phyloP scores from a whole-genome alignment of 2,888 invertebrate species.

The Coronaproctus castanopsis region DNA sequence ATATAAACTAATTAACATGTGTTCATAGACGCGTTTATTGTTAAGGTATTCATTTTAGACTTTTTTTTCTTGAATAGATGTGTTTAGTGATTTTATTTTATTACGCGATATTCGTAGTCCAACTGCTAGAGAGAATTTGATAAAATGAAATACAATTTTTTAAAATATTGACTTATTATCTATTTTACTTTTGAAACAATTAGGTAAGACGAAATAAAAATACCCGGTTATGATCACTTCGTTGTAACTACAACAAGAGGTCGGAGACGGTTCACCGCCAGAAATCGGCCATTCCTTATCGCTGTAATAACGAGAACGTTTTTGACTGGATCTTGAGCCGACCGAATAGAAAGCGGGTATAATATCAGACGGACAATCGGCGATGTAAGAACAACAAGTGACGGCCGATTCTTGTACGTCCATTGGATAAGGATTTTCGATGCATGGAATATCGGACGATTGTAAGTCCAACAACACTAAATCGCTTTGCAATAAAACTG shows the following conservation, averaged over 20 bases:
- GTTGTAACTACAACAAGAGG: conserved; percentile 89
- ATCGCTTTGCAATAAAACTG: conserved; percentile 92
- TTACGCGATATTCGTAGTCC: too few relatives aligned
- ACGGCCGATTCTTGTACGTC: conserved; percentile 98
- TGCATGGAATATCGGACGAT: conserved; percentile 88
- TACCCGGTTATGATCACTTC: conserved; percentile 97
- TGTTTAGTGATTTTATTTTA: too few relatives aligned
- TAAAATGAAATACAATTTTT: too few relatives aligned
- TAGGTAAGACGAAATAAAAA: too few relatives aligned
- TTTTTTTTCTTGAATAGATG: too few relatives aligned
- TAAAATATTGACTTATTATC: too few relatives aligned
- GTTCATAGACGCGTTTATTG: too few relatives aligned
- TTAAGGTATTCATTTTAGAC: too few relatives aligned
- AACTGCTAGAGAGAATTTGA: too few relatives aligned
- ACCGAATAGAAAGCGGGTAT: conserved; percentile 96
- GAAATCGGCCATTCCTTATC: conserved; percentile 90
- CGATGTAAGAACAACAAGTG: conserved; percentile 88
- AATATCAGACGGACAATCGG: conserved; percentile 93
- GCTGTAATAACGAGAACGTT: conserved; percentile 66
- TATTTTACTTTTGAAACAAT: too few relatives aligned
- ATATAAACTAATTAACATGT: too few relatives aligned
- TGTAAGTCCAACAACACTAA: conserved; percentile 92
- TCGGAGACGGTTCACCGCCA: conserved; percentile 90
- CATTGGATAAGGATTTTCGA: conserved; percentile 99
- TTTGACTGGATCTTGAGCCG: conserved; percentile 43